Base-by-base conservation (phyloP, 2,888 invertebrate genomes). In the Smittia aterrima region DNA sequence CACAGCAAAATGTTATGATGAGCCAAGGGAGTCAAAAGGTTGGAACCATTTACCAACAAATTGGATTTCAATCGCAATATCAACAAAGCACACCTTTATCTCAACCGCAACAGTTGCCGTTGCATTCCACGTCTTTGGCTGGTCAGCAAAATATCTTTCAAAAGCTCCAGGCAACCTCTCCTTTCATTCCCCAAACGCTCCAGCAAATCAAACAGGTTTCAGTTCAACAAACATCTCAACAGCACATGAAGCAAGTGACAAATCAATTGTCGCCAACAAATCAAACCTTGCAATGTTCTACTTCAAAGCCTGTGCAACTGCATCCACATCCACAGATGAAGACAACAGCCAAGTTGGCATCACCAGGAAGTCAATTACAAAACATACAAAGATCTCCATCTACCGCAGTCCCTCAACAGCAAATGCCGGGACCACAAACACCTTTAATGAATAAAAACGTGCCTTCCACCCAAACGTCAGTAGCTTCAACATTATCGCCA, bases 251-350 rank as follows among this genome's bases (percentile, higher is more conserved):
- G 58, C 38, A 4, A 13, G 32, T 13, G 16, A 58, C 27, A 40
- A 40, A 22, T 62, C 18, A 16, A 22, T 18, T 13, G 18, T 9
- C 22, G 16, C 47, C 66, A 27, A 4, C 32, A 25, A 58, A 72
- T n/a, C 72, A 72, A 1, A 24, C 20, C 18, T 27, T 62, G 41
- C 66, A 74, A 66, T 74, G 41, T 66, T 41, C 72, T 38, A 64
- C 74, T 11, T 13, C 74, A 4, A 64, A 66, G 47, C 53, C 74
- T 11, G 47, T 20, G 25, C 62, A 20, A 6, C 24, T 7, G 24
- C 66, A 66, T n/a, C 66, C 20, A 25, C 74, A 74, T 66, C 74
- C 74, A 22, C 74, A 74, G 25, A 24, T 74, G 66, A 74, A 74
- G 25, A 74, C 47, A 2, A 74, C 74, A 2, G 53, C 47, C 11